Evolutionary conservation across 2,888 invertebrate species (phyloP), one percentile per base, ranked within the genome.

Genomic region (Oasisia sp.): DNA sequence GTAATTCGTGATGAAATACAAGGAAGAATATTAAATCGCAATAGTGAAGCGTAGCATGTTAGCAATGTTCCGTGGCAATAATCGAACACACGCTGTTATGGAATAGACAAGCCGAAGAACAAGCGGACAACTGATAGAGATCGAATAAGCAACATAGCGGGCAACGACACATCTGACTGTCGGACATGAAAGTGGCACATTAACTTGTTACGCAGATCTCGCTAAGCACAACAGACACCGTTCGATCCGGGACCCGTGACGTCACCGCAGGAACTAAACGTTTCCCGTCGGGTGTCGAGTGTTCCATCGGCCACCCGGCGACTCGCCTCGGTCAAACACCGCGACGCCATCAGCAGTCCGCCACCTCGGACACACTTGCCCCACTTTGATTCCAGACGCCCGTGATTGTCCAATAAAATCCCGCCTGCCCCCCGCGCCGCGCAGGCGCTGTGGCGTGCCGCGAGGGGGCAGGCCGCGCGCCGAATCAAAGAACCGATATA

Each of bases 401-500:
- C 27, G 27, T 74, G 74, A 74, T 74, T 74, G 74, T 27, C 74
- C 74, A 74, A 74, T 74, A 74, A 74, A 74, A 27, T 74, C 74
- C 74, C 74, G 74, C 7, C 27, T 7, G 74, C 74, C 27, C 74
- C 74, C 74, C 27, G 74, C 74, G 74, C 14, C 74, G 74, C 74
- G 74, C 74, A 74, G 27, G 74, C 74, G 74, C 74, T 27, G 74
- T 74, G 74, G 27, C 74, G 74, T 74, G 74, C 74, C 74, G 74
- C 74, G 74, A 74, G 74, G n/a, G 74, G 74, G 74, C 74, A 74
- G 74, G 74, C 74, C 74, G 74, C 74, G 74, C 74, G 7, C 74
- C 27, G 74, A 74, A 74, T 74, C 74, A 74, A 74, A 74, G 74
- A 74, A 74, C 74, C 74, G 74, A 74, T 74, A 74, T 74, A 74